phyloP scores from a whole-genome alignment of 2,888 invertebrate species.

The Glaucopsyche alexis region DNA sequence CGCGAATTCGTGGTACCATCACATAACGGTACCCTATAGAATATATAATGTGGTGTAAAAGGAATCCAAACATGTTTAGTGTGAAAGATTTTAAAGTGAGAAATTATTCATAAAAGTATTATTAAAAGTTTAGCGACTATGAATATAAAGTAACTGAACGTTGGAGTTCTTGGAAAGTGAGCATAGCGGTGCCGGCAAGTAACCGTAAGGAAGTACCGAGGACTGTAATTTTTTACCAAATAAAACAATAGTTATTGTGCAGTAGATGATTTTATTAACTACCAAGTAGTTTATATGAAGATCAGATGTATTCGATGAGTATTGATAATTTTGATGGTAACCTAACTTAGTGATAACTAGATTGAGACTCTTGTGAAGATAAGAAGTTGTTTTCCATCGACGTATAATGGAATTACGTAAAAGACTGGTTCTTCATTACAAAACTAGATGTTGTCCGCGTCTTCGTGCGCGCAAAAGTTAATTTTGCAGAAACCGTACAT shows the following conservation, averaged over 20 bases:
- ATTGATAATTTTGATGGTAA: too few relatives aligned
- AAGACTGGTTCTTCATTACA: too few relatives aligned
- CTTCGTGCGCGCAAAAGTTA: too few relatives aligned
- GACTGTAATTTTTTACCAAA: not conserved
- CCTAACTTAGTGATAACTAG: too few relatives aligned
- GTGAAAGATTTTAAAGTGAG: constrained; percentile 6
- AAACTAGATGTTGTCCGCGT: too few relatives aligned
- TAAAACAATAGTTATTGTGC: too few relatives aligned
- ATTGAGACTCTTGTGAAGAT: too few relatives aligned
- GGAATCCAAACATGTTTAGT: not conserved
- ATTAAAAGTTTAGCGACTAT: not conserved
- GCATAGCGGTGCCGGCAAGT: not conserved
- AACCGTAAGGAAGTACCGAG: not conserved
- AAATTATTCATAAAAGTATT: constrained; percentile 10
- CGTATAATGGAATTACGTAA: not conserved
- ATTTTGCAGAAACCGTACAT: too few relatives aligned
- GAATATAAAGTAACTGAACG: not conserved
- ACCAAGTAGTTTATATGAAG: too few relatives aligned
- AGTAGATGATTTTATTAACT: too few relatives aligned
- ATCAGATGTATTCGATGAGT: too few relatives aligned
- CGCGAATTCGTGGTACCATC: not conserved
- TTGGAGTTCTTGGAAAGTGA: not conserved
- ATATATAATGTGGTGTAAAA: constrained; percentile 4
- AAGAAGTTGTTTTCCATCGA: not conserved
- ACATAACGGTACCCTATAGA: constrained; percentile 7